Conservation (phyloP, 2,113 vertebrate genomes). For the Eulacestoma nigropectus region DNA sequence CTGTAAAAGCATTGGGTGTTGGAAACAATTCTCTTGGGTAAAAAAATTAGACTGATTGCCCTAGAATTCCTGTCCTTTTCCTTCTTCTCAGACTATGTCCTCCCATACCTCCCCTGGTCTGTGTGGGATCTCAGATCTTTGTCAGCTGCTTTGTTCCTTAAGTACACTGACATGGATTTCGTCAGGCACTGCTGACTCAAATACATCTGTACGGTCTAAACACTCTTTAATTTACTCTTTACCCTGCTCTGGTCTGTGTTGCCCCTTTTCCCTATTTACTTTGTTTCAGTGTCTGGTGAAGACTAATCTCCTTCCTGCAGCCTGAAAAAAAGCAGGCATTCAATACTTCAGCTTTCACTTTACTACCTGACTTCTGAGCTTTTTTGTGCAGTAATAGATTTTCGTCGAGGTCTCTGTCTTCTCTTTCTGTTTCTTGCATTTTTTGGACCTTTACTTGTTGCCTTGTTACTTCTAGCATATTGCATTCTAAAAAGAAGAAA, state of each 20-base stretch:
- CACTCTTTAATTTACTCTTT: constrained; percentile 6
- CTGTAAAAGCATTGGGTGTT: neutral
- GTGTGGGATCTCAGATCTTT: neutral
- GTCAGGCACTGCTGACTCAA: neutral
- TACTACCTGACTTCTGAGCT: neutral
- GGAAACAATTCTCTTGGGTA: neutral
- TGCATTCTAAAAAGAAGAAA: neutral
- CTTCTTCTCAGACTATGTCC: neutral
- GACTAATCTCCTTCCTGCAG: neutral
- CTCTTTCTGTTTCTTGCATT: neutral
- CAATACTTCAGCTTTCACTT: neutral
- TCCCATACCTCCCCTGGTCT: neutral
- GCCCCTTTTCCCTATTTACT: constrained; percentile 29
- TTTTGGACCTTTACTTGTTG: neutral
- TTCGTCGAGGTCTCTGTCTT: neutral
- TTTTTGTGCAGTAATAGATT: neutral
- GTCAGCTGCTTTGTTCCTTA: constrained; percentile 10
- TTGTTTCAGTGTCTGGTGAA: neutral
- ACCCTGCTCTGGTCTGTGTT: constrained; percentile 1
- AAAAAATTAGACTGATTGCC: neutral
- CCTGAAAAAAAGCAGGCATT: constrained; percentile 41
- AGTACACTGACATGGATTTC: constrained; percentile 9
- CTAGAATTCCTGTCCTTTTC: neutral
- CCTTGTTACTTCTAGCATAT: neutral
- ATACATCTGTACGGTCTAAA: neutral